A percentile compares a stretch with the other conserved stretches of the same genome.
phyloP scores from a whole-genome alignment of 2,797 vertebrate genomes.

The Mareca penelope region DNA sequence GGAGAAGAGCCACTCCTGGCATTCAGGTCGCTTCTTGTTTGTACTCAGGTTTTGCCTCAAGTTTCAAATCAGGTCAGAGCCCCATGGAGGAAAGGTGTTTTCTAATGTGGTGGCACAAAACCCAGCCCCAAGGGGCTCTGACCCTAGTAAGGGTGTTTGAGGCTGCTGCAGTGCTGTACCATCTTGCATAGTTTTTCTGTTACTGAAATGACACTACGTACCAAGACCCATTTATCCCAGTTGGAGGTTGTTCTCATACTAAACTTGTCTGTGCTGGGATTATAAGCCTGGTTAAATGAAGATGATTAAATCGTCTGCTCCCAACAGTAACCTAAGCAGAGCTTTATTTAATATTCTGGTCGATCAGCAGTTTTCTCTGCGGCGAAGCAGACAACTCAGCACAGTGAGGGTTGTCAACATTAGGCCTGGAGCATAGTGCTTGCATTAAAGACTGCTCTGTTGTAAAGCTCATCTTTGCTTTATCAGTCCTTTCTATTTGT shows the following conservation, averaged over 20 bases:
- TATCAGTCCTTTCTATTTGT: background rate
- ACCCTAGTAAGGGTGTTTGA: background rate
- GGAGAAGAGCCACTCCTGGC: background rate
- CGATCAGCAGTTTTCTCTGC: background rate
- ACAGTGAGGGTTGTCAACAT: background rate
- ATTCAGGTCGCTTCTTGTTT: background rate
- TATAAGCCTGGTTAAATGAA: conserved; percentile 5
- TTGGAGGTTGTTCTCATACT: background rate
- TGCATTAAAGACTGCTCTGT: background rate
- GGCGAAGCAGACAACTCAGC: background rate
- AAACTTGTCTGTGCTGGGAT: background rate
- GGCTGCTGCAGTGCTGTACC: background rate
- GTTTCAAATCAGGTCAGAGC: background rate
- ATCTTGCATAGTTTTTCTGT: background rate
- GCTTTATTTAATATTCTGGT: background rate
- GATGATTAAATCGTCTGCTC: background rate
- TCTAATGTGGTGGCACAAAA: background rate
- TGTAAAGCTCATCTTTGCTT: background rate
- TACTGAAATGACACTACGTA: background rate
- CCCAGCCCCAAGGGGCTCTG: background rate
- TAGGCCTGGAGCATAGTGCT: background rate
- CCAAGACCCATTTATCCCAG: background rate
- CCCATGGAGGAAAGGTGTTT: background rate
- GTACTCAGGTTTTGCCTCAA: background rate
- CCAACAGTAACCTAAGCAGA: background rate